phyloP scores from a whole-genome alignment of 2,888 invertebrate species.

The Latrodectus elegans region DNA sequence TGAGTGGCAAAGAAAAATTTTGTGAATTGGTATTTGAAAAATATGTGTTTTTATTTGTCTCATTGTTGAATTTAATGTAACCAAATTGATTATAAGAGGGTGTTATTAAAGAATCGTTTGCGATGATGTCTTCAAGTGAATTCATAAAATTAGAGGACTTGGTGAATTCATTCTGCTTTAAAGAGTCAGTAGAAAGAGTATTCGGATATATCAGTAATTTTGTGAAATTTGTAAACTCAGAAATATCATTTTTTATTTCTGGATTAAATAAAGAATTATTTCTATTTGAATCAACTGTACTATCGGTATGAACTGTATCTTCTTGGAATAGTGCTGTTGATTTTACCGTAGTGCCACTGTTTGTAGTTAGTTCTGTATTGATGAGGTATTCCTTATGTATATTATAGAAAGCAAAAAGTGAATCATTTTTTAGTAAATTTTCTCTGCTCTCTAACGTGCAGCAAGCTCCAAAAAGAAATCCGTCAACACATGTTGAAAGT shows the following conservation, averaged over 20 bases:
- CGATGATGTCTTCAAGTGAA: background rate
- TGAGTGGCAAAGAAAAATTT: too few relatives aligned
- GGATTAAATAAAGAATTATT: background rate
- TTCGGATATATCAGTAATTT: background rate
- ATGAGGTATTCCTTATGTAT: background rate
- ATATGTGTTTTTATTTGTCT: too few relatives aligned
- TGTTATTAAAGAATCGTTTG: background rate
- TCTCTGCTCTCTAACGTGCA: constrained; percentile 77
- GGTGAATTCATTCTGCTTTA: background rate
- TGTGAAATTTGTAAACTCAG: background rate
- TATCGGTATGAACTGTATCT: background rate
- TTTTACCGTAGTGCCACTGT: background rate
- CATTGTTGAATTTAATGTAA: too few relatives aligned
- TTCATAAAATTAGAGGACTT: background rate
- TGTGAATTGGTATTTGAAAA: too few relatives aligned
- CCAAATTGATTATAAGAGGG: background rate
- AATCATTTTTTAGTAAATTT: background rate
- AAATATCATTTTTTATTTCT: background rate
- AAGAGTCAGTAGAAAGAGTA: background rate
- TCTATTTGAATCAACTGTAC: background rate
- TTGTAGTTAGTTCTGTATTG: background rate
- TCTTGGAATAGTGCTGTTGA: background rate
- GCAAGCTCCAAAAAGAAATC: constrained; percentile 95
- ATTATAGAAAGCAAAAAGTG: background rate
- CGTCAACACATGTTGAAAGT: constrained; percentile 93